Base-by-base conservation (phyloP, 2,113 vertebrate genomes). In the Ctenodactylus gundi region DNA sequence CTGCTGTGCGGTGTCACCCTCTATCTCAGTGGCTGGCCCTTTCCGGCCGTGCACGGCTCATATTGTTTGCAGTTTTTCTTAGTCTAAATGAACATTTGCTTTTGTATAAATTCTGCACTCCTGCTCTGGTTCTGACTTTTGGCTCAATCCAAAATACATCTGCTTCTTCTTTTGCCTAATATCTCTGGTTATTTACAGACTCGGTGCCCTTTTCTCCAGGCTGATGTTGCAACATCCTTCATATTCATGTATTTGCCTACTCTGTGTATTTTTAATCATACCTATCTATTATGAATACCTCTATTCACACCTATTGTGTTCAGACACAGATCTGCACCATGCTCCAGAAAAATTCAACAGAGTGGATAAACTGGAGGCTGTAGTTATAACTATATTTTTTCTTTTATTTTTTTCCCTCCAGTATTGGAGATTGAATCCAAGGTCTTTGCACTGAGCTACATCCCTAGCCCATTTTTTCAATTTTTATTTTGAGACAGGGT, bases 101-200 rank as follows among this genome's bases (percentile, higher is more conserved):
- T 95, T 88, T 94, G 64, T 72, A 64, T 93, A 93, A 96, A 95
- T 96, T 94, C 44, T 78, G 88, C 73, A n/a, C 68, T 17, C 3
- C 0, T 1, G 53, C 13, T 58, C 31, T 55, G 15, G n/a, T 41
- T 90, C 80, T 81, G 96, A 64, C 87, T 91, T 95, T 80, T 51
- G 55, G 81, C 70, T 93, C 65, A 76, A 89, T 73, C 46, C 92
- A 92, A 89, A 91, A 65, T 49, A 86, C 75, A 93, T 75, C 64
- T 18, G 25, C 46, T 39, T 75, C 46, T 80, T 75, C 57, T 49
- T 76, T 51, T 31, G n/a, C 13, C 44, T 87, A 36, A 51, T 85
- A 55, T 49, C 65, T 68, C 85, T 90, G 94, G 55, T 57, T 95
- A 84, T 93, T 95, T 96, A 83, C 95, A 88, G 84, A 91, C 64